phyloP scores from a whole-genome alignment of 2,888 invertebrate species.

The Agonopterix subpropinquella region DNA sequence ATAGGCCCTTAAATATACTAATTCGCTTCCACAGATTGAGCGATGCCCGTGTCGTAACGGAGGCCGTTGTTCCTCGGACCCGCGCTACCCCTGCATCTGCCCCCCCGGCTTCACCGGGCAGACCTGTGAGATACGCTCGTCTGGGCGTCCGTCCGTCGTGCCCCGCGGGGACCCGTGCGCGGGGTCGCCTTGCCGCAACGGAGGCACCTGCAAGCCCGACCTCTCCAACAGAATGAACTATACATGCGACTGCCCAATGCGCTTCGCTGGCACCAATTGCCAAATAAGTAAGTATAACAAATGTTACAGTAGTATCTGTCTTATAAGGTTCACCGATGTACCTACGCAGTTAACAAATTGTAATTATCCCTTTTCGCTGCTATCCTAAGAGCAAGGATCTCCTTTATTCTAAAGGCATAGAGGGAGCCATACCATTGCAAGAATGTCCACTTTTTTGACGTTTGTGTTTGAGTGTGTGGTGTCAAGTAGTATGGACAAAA shows the following conservation, averaged over 20 bases:
- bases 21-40: conserved; percentile 27
- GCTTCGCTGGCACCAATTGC: conserved; percentile 86
- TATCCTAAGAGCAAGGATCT: too few relatives aligned
- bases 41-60: conserved; percentile 80
- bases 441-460: too few relatives aligned
- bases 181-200: conserved; percentile 84
- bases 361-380: too few relatives aligned
- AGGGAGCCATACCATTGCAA: too few relatives aligned
- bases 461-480: too few relatives aligned
- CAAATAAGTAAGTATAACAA: conserved; percentile 79
- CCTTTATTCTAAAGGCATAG: too few relatives aligned
- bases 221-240: conserved; percentile 56
- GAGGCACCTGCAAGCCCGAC: conserved; percentile 82
- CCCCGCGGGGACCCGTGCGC: conserved; percentile 64
- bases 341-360: too few relatives aligned
- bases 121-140: conserved; percentile 52
- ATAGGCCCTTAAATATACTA: too few relatives aligned
- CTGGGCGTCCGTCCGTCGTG: conserved; percentile 23
- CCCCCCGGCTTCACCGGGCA: conserved; percentile 44
- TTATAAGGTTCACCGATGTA: too few relatives aligned
- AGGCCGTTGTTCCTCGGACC: conserved; percentile 76
- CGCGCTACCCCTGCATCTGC: conserved; percentile 75
- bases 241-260: conserved; percentile 87
- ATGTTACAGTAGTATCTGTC: too few relatives aligned
- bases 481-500: too few relatives aligned